Conservation (phyloP, 2,113 vertebrate genomes). For the Dunckerocampus dactyliophorus region DNA sequence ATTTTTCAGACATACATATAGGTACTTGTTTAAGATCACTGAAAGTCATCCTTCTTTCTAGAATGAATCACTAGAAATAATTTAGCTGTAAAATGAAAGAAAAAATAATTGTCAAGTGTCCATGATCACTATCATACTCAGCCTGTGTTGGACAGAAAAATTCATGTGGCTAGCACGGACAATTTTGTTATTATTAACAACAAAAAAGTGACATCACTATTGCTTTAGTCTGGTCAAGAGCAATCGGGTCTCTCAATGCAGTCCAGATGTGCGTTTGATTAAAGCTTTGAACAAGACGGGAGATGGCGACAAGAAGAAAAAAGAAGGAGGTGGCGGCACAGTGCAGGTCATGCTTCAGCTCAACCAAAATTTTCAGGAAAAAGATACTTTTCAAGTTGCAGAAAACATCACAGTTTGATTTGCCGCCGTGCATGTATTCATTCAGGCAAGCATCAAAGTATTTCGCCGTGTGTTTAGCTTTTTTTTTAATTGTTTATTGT, state of each 20-base stretch:
- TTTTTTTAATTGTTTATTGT: neutral
- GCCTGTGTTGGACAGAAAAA: slow-evolving; percentile 53
- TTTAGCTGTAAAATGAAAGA: too few relatives aligned
- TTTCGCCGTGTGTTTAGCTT: too few relatives aligned
- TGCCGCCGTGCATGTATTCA: too few relatives aligned
- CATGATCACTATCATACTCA: slow-evolving; percentile 14
- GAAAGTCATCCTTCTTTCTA: too few relatives aligned
- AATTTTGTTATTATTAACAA: slow-evolving; percentile 64
- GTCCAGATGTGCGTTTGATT: slow-evolving; percentile 71
- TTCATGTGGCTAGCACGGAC: slow-evolving; percentile 55
- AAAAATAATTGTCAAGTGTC: slow-evolving; percentile 8
- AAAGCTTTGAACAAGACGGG: slow-evolving; percentile 52
- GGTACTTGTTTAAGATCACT: too few relatives aligned
- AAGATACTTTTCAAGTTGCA: too few relatives aligned
- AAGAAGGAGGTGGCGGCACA: neutral
- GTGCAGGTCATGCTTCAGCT: slow-evolving; percentile 33
- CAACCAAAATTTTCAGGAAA: neutral
- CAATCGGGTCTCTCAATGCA: slow-evolving; percentile 69
- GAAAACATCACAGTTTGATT: too few relatives aligned
- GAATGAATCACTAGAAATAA: too few relatives aligned
- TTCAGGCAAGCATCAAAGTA: too few relatives aligned
- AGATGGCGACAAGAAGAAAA: slow-evolving; percentile 36
- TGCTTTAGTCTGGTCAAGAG: slow-evolving; percentile 66
- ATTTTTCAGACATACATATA: too few relatives aligned
- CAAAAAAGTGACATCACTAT: slow-evolving; percentile 71